Evolutionary conservation across 2,797 vertebrate species (phyloP), one percentile per base, ranked within the genome.

Genomic region (Centroberyx gerrardi): DNA sequence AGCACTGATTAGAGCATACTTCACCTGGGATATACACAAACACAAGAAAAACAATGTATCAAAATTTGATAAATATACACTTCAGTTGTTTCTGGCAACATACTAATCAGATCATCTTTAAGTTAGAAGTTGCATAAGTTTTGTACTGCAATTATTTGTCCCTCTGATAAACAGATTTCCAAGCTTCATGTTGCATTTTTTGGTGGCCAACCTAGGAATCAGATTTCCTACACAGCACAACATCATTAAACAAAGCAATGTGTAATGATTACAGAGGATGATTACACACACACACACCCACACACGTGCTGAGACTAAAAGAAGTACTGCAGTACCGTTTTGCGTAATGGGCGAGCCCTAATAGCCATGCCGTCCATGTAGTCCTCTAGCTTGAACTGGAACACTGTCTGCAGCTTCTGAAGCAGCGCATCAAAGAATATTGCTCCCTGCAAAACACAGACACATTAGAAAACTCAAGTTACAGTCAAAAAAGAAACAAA

Each of bases 291-390:
- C 12, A 38, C 36, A 5, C 5, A 55, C 28, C 27, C 38, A 17
- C 10, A 10, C 33, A 5, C 17, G 8, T 18, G n/a, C 48, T 22
- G 1, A 33, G 12, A 88, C 46, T 8, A 13, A 46, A 61, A 69
- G 1, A 1, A 49, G 31, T 12, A 51, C 0, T 38, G 2, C 27
- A 13, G 4, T 94, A 99, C 98, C 93, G 95, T 97, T 92, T 99
- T 99, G 65, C 95, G 95, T 82, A 99, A 93, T 9, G 98, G 97
- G 48, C 97, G 97, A 62, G 96, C 95, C 75, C 98, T 96, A 88
- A 99, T 97, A 36, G 97, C 98, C 93, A 99, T 96, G 65, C 98
- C 97, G 0, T 99, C 98, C 98, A 99, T 99, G 72, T 99, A 98
- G 83, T 98, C 97, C 74, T 98, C 97, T 2, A 99, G 85, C 62